phyloP scores from a whole-genome alignment of 64 coral and sea anemone species.

The Montipora capricornis region DNA sequence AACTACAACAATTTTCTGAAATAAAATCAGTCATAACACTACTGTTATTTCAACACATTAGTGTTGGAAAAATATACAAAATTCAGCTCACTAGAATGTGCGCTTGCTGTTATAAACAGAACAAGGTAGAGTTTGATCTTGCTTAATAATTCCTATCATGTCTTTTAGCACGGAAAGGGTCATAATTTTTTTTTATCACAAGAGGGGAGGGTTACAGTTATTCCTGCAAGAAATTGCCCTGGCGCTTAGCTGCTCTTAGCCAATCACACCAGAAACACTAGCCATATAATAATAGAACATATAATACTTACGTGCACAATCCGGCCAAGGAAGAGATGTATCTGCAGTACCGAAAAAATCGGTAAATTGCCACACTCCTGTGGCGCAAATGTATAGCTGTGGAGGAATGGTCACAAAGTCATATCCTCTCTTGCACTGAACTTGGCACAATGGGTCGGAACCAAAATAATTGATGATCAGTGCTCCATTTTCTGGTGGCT shows the following conservation, averaged over 20 bases:
- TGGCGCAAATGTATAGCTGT: conserved; percentile 1
- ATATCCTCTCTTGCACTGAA: background rate
- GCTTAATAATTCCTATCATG: background rate
- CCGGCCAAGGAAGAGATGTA: conserved; percentile 40
- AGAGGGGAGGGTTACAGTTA: background rate
- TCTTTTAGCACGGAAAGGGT: background rate
- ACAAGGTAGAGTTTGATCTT: background rate
- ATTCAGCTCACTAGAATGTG: too few species aligned
- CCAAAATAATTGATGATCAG: background rate
- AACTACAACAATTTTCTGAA: too few species aligned
- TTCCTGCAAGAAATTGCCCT: background rate
- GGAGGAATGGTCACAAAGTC: conserved; percentile 71
- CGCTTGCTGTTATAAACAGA: background rate
- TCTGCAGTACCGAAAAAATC: background rate
- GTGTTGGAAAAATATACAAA: too few species aligned
- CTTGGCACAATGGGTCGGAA: background rate
- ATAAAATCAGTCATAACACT: too few species aligned
- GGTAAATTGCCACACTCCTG: conserved; percentile 23
- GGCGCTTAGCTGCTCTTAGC: too few species aligned
- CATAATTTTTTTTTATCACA: background rate
- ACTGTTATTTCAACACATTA: too few species aligned
- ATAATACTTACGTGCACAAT: conserved; percentile 53
- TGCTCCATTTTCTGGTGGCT: conserved; percentile 56
- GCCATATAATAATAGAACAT: background rate
- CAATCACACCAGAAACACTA: too few species aligned